Base-by-base conservation (phyloP, 1,140 invertebrate species). In the Argopecten irradians region DNA sequence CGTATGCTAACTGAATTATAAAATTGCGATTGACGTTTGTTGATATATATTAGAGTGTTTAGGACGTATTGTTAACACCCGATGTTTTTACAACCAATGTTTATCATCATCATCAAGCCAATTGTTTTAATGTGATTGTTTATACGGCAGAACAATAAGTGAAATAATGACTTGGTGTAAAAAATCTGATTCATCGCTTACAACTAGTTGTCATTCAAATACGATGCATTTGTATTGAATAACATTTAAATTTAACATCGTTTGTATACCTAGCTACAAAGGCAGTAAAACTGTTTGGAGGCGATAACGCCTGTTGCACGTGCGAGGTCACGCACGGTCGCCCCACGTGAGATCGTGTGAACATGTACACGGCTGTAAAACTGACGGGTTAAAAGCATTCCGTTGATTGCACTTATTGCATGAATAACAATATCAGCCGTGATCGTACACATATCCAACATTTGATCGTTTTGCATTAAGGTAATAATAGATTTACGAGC, bases 161-260 rank as follows among this genome's bases (percentile, higher is more conserved):
- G 28, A 28, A 71, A 28, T 71, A 22, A 71, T n/a, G 55, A 71
- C 55, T 71, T 71, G 5, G 22, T 71, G 55, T 71, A 71, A 71
- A 71, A 28, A 71, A 71, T 71, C 55, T 71, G 55, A 71, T 71
- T 71, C 55, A 71, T 16, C 55, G 22, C 28, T 71, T n/a, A 71
- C 55, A 16, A n/a, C 55, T 71, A 28, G 55, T 71, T 71, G 55
- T 71, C 55, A 71, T 71, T 71, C 55, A 71, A 71, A 71, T 71
- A 28, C 5, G 55, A 71, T 71, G 55, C 55, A 71, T 71, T 71
- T n/a, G 55, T 71, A 71, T 71, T 71, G 55, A 71, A 71, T 71
- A 71, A 71, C 55, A 71, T 71, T 71, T 71, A 71, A 71, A 71
- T 71, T 71, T 71, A 5, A 71, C 55, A 71, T 71, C 55, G 55